Conservation (phyloP, 1,140 invertebrate genomes). For the Aphaenogaster ashmeadi region DNA sequence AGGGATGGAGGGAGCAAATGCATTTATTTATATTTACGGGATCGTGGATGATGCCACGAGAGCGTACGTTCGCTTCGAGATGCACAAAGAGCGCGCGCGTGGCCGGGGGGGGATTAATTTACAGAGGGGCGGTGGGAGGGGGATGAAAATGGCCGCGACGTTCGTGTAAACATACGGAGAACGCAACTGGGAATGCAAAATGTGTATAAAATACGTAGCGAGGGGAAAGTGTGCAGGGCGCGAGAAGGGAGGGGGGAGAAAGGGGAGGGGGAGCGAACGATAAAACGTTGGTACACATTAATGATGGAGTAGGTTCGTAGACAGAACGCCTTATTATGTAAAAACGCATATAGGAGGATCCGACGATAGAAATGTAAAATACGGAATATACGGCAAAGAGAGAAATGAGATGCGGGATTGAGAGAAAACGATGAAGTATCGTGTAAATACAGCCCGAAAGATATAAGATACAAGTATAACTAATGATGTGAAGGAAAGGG, state of each 20-base stretch:
- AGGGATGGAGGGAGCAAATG: conserved; percentile 32
- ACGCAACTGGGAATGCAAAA: background rate
- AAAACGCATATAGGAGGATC: background rate
- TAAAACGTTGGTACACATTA: conserved; percentile 3
- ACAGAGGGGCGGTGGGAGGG: background rate
- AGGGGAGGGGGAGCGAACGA: too few species aligned
- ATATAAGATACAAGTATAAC: conserved; percentile 5
- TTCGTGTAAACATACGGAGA: conserved; percentile 40
- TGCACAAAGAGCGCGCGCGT: conserved; percentile 30
- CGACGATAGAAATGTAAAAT: background rate
- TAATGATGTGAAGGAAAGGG: background rate
- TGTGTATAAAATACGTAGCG: conserved; percentile 4
- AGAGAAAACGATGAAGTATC: background rate
- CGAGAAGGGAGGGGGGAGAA: background rate
- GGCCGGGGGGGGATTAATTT: conserved; percentile 49
- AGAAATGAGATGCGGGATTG: background rate
- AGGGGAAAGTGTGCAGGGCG: background rate
- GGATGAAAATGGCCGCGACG: conserved; percentile 46
- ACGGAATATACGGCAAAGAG: background rate
- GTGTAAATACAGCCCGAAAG: background rate
- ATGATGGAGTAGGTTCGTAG: background rate
- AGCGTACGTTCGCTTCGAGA: conserved; percentile 40
- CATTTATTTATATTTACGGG: conserved; percentile 60
- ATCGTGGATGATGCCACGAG: conserved; percentile 53
- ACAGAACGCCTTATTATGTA: background rate